A percentile compares a stretch with the other conserved stretches of the same genome.
Conservation (phyloP, 1,140 invertebrate species). For the Drosophila pruinosa region DNA sequence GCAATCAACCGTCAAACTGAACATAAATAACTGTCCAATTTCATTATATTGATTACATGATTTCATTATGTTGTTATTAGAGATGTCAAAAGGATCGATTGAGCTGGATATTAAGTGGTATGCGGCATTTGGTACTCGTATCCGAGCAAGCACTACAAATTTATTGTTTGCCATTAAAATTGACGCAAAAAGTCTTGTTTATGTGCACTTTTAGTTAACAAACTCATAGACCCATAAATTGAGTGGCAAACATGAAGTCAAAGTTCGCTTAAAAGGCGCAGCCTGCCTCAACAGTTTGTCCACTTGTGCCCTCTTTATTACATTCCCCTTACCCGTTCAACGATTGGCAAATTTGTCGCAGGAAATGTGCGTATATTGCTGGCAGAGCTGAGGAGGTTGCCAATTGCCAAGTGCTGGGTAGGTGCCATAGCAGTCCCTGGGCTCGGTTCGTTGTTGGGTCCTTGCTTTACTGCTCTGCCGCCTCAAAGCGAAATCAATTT, state of each 20-base stretch:
- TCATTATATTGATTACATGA: conserved; percentile 16
- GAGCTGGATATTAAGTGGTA: not conserved
- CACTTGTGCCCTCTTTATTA: conserved; percentile 9
- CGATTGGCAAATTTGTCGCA: conserved; percentile 75
- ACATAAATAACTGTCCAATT: not conserved
- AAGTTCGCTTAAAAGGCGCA: conserved; percentile 68
- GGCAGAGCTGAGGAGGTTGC: not conserved
- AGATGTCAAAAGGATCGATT: conserved; percentile 38
- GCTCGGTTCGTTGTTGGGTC: not conserved
- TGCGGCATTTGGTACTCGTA: not conserved
- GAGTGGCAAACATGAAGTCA: conserved; percentile 71
- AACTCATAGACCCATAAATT: conserved; percentile 80
- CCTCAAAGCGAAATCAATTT: conserved; percentile 77
- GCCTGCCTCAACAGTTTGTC: conserved; percentile 13
- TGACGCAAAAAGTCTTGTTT: conserved; percentile 67
- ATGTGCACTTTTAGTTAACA: conserved; percentile 76
- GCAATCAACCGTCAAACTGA: too few species aligned
- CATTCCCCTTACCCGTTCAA: conserved; percentile 8
- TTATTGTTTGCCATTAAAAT: conserved; percentile 72
- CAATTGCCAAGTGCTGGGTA: conserved; percentile 28
- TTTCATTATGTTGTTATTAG: conserved; percentile 31
- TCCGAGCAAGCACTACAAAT: conserved; percentile 36
- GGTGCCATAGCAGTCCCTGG: conserved; percentile 32
- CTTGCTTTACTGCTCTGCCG: conserved; percentile 32
- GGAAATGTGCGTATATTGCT: conserved; percentile 68